These are phyloP conservation scores for Morbakka virulenta DNA, from an alignment of 30 jellyfish, hydroid and myxozoan genomes.

Conservation along the genomic window DNA sequence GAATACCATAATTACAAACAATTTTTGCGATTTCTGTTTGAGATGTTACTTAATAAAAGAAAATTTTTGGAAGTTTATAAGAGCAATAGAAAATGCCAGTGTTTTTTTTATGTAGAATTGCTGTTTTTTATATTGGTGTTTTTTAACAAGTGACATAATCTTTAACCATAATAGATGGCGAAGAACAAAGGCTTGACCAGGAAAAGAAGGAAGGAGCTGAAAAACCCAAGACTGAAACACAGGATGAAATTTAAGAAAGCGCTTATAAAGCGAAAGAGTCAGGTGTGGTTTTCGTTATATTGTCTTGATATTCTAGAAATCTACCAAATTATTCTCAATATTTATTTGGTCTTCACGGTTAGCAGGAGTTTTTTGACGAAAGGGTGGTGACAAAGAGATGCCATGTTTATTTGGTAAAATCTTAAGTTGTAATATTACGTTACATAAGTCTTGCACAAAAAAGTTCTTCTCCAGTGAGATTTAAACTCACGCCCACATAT, in stretches of 20 bases:
- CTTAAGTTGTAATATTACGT: too few relatives aligned
- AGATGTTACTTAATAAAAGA: too few relatives aligned
- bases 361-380: not conserved
- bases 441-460: too few relatives aligned
- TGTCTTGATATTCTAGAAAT: not conserved
- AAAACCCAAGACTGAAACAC: constrained; percentile 95
- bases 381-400: not conserved
- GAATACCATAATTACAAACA: too few relatives aligned
- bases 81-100: too few relatives aligned
- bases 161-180: constrained; percentile 68
- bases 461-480: too few relatives aligned
- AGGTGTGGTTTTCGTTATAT: constrained; percentile 50
- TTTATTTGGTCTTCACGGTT: not conserved
- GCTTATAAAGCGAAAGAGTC: constrained; percentile 71
- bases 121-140: too few relatives aligned
- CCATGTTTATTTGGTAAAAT: too few relatives aligned
- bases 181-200: constrained; percentile 94
- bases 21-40: too few relatives aligned
- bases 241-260: constrained; percentile 94
- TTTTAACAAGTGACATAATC: not conserved
- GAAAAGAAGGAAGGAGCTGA: constrained; percentile 89
- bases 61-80: too few relatives aligned
- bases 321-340: not conserved
- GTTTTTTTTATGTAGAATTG: too few relatives aligned
- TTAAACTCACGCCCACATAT: too few relatives aligned